Base-by-base conservation (phyloP, 1,140 invertebrate species). In the Palaemon carinicauda region DNA sequence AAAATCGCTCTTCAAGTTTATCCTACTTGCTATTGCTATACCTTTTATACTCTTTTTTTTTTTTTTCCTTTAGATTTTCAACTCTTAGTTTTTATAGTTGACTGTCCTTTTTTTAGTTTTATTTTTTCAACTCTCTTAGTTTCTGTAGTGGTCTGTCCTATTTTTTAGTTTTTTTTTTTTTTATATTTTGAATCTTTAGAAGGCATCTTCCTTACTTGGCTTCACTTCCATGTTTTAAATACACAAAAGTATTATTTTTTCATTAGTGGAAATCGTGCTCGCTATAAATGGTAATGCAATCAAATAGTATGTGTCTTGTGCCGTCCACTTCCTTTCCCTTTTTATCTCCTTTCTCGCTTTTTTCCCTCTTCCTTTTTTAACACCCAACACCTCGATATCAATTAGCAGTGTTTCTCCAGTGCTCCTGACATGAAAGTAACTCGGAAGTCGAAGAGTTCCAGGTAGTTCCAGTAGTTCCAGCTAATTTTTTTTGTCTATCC, bases 311-410 rank as follows among this genome's bases (percentile, higher is more conserved):
- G 3, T n/a, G 17, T 31, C 15, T 7, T 17, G 7, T 51, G 7
- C 27, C n/a, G 17, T 21, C 15, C 73, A 41, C 31, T 1, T n/a
- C 50, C 33, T 33, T 10, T 29, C 24, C 31, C 77, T 60, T 19
- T 56, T 27, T 80, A n/a, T 80, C 53, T 56, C 78, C 60, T 54
- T 31, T 80, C 78, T 80, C 52, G 56, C 78, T 80, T 54, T 80
- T 54, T n/a, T 80, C 52, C 60, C 54, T 80, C 54, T 80, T 15
- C 60, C 53, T 56, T 50, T n/a, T 21, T 50, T 1, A 75, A n/a
- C 73, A n/a, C 33, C 14, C 41, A 15, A 75, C 33, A 74, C n/a
- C 29, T 15, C 14, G 7, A 29, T 27, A 29, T 75, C 14, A 21
- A 69, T 21, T 60, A 17, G 21, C n/a, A 14, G 7, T 33, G 74